phyloP scores from a whole-genome alignment of 2,797 vertebrate species.

The Syngnathus acus region DNA sequence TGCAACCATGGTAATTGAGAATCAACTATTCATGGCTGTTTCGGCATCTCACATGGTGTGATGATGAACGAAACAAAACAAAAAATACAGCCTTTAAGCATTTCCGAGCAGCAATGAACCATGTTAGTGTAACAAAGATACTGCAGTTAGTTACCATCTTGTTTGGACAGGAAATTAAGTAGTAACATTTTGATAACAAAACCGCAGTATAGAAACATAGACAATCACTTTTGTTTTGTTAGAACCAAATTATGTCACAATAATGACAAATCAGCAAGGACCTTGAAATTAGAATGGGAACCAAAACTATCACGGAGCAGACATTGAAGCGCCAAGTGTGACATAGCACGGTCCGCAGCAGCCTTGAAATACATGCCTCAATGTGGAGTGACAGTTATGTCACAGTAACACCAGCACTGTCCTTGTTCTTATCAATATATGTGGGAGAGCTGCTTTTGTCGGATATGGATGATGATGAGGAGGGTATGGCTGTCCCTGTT shows the following conservation, averaged over 20 bases:
- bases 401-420: conserved; percentile 78
- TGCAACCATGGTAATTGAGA: conserved; percentile 36
- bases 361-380: conserved; percentile 19
- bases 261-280: conserved; percentile 33
- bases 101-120: conserved; percentile 48
- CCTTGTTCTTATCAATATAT: conserved; percentile 84
- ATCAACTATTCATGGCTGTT: conserved; percentile 28
- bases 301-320: conserved; percentile 38
- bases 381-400: conserved; percentile 64
- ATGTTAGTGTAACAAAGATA: conserved; percentile 34
- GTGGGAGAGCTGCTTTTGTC: conserved; percentile 79
- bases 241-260: conserved; percentile 50
- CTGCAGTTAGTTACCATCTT: conserved; percentile 47
- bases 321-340: conserved; percentile 36
- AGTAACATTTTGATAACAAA: conserved; percentile 42
- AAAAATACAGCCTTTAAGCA: conserved; percentile 34
- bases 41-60: conserved; percentile 28
- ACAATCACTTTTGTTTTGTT: conserved; percentile 53
- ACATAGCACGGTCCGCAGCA: conserved; percentile 18
- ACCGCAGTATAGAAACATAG: conserved; percentile 47
- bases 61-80: conserved; percentile 18
- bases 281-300: conserved; percentile 40
- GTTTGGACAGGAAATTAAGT: conserved; percentile 32
- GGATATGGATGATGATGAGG: conserved; percentile 57
- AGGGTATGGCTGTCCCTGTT: conserved; percentile 32